These are phyloP conservation scores for Cynaeus angustus DNA, from an alignment of 2,888 invertebrate genomes.

Conservation along the genomic window DNA sequence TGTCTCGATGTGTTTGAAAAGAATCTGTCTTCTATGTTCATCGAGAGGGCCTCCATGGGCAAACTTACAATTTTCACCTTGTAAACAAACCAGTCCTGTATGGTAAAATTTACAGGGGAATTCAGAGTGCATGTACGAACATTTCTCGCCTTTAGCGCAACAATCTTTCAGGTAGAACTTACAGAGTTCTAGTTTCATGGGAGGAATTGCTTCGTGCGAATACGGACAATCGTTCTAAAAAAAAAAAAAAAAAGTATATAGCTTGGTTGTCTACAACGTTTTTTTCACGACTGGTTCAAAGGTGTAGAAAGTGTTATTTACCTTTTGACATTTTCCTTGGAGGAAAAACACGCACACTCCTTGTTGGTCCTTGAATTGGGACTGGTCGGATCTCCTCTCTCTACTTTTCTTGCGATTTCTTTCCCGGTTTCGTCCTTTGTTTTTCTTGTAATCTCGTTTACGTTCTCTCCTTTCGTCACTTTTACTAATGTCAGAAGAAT, in stretches of 20 bases:
- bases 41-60: constrained; percentile 91
- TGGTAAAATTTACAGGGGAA: constrained; percentile 99
- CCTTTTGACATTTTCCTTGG: constrained; percentile 91
- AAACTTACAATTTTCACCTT: constrained; percentile 89
- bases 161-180: constrained; percentile 97
- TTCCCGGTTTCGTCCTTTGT: constrained; percentile 46
- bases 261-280: too few species aligned
- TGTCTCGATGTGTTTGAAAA: constrained; percentile 86
- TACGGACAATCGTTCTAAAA: constrained; percentile 88
- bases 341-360: constrained; percentile 88
- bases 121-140: constrained; percentile 96
- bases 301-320: too few species aligned
- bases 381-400: constrained; percentile 66
- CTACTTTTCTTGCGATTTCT: constrained; percentile 53
- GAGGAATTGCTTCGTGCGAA: constrained; percentile 87
- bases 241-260: constrained; percentile 49
- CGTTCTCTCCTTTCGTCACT: constrained; percentile 49
- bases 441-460: constrained; percentile 49
- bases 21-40: constrained; percentile 76
- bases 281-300: too few species aligned
- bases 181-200: constrained; percentile 93
- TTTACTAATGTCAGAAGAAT: constrained; percentile 69
- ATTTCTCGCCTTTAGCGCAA: constrained; percentile 96
- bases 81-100: constrained; percentile 89
- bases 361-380: constrained; percentile 78